phyloP scores from a whole-genome alignment of 2,888 invertebrate species.

The Hypomecis punctinalis region DNA sequence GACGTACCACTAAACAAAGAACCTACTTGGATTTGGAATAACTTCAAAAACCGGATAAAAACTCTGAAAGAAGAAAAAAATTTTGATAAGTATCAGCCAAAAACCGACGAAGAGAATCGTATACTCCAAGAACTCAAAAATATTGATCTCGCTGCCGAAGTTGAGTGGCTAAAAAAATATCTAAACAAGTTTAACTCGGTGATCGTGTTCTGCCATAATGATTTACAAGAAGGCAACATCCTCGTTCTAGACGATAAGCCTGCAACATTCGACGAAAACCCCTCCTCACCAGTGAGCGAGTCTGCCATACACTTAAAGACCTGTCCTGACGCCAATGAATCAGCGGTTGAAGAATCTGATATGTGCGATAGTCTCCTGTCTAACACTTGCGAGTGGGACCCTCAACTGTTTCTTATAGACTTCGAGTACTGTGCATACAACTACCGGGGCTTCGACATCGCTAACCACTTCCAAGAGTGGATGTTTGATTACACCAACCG shows the following conservation, averaged over 20 bases:
- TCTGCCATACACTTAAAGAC: slow-evolving; percentile 51
- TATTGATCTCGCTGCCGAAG: slow-evolving; percentile 87
- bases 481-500: slow-evolving; percentile 93
- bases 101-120: slow-evolving; percentile 65
- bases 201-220: slow-evolving; percentile 97
- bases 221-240: slow-evolving; percentile 94
- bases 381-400: slow-evolving; percentile 76
- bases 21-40: slow-evolving; percentile 97
- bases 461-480: slow-evolving; percentile 98
- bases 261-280: background rate
- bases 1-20: slow-evolving; percentile 98
- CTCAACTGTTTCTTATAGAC: slow-evolving; percentile 92
- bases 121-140: slow-evolving; percentile 71
- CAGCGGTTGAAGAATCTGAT: slow-evolving; percentile 60
- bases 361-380: slow-evolving; percentile 69
- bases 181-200: slow-evolving; percentile 87
- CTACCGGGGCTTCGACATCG: slow-evolving; percentile 94
- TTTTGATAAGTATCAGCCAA: slow-evolving; percentile 48
- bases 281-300: background rate
- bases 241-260: slow-evolving; percentile 73
- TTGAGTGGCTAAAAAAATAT: slow-evolving; percentile 88
- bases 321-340: slow-evolving; percentile 27
- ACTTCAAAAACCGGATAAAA: slow-evolving; percentile 91
- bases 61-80: slow-evolving; percentile 76
- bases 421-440: slow-evolving; percentile 99